Conservation (phyloP, 1,140 invertebrate genomes). For the Whitmania pigra region DNA sequence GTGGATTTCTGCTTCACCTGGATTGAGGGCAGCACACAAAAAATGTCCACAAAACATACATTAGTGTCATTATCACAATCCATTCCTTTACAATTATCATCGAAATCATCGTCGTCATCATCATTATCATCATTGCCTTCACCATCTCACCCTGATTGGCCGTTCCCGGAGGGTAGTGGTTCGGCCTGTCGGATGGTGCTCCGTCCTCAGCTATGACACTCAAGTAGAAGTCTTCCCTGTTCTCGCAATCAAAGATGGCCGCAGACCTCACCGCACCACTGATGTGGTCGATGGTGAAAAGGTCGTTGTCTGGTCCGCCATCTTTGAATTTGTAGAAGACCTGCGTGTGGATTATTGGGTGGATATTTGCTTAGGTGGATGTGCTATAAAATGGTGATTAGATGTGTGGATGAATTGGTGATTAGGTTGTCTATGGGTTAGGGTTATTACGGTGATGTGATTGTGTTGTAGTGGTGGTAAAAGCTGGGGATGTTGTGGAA, state of each 20-base stretch:
- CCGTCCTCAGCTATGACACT: constrained; percentile 83
- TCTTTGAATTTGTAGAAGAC: constrained; percentile 10
- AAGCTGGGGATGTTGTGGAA: too few species aligned
- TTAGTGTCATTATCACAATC: too few species aligned
- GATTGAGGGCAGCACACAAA: constrained; percentile 14
- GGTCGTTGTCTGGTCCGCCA: constrained; percentile 66
- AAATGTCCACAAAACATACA: too few species aligned
- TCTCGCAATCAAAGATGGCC: constrained; percentile 69
- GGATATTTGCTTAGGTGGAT: not conserved
- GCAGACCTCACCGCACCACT: constrained; percentile 81
- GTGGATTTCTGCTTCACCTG: constrained; percentile 52
- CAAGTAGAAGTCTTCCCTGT: constrained; percentile 84
- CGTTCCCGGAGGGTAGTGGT: constrained; percentile 58
- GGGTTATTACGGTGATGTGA: too few species aligned
- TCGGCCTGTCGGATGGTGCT: constrained; percentile 75
- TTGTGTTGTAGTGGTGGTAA: too few species aligned
- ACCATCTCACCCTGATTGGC: constrained; percentile 63
- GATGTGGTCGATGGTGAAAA: constrained; percentile 82
- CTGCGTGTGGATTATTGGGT: not conserved
- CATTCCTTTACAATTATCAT: too few species aligned
- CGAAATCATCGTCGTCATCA: too few species aligned
- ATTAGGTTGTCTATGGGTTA: not conserved
- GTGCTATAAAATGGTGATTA: not conserved
- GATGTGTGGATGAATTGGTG: not conserved
- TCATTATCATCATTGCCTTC: too few species aligned